phyloP scores from a whole-genome alignment of 2,113 vertebrate genomes.

The Oriolus oriolus region DNA sequence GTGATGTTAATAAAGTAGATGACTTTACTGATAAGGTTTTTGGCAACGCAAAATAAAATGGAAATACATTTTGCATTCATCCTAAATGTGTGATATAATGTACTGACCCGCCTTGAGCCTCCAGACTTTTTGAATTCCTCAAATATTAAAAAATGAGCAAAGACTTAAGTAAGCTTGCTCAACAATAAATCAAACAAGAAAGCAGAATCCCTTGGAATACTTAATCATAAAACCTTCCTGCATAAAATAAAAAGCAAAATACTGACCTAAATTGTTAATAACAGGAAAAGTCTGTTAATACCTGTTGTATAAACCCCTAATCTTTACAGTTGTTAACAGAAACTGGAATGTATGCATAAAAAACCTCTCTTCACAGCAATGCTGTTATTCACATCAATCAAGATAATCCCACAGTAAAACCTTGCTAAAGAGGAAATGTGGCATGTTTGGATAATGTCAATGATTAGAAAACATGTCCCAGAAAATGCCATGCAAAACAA shows the following conservation, averaged over 20 bases:
- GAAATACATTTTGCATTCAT: background rate
- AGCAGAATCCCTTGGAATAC: background rate
- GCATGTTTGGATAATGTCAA: slow-evolving; percentile 28
- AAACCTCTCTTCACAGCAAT: background rate
- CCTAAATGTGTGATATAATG: background rate
- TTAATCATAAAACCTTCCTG: background rate
- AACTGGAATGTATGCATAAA: background rate
- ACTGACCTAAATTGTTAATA: slow-evolving; percentile 38
- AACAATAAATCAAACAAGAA: background rate
- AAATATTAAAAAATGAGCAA: background rate
- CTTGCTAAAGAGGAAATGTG: slow-evolving; percentile 38
- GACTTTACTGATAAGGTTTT: background rate
- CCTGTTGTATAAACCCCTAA: slow-evolving; percentile 21
- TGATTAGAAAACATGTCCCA: slow-evolving; percentile 37
- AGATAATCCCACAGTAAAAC: slow-evolving; percentile 21
- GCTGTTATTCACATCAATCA: slow-evolving; percentile 28
- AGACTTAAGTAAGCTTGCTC: background rate
- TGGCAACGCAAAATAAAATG: background rate
- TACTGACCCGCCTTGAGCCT: background rate
- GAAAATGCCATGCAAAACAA: background rate
- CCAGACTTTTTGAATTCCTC: background rate
- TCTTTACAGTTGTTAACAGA: slow-evolving; percentile 50
- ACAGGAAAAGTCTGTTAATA: slow-evolving; percentile 26
- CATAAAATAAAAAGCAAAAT: background rate
- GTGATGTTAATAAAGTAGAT: background rate